Conservation (phyloP, 2,113 vertebrate species). For the Haliaeetus leucogaster region DNA sequence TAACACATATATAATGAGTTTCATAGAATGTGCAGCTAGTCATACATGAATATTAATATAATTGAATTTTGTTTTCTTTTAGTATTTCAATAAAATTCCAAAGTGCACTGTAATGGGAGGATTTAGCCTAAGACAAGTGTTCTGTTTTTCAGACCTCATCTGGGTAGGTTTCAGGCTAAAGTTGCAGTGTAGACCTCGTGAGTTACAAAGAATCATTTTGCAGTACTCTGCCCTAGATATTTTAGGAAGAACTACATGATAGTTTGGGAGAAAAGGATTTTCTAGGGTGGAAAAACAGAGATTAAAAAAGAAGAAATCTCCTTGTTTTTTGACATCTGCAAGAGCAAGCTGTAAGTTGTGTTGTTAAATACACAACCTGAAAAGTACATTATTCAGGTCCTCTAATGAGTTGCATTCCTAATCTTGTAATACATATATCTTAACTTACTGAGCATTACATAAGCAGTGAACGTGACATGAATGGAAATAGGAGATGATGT, state of each 20-base stretch:
- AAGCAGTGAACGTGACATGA: neutral
- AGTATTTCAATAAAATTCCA: neutral
- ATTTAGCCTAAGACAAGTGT: neutral
- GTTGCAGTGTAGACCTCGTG: neutral
- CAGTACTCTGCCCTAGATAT: neutral
- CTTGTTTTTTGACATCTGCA: neutral
- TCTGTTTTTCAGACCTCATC: neutral
- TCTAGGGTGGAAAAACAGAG: neutral
- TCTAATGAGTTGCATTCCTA: neutral
- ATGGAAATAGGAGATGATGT: neutral
- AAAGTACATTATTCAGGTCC: neutral
- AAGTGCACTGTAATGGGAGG: neutral
- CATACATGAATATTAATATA: neutral
- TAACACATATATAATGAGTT: neutral
- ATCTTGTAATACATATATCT: neutral
- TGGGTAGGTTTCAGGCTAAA: neutral
- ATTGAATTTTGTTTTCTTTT: neutral
- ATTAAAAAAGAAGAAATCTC: neutral
- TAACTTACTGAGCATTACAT: neutral
- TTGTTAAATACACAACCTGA: neutral
- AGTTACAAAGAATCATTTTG: neutral
- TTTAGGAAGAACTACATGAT: neutral
- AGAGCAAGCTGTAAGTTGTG: neutral
- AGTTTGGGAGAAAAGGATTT: neutral
- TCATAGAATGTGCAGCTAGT: neutral